These are phyloP conservation scores for Taenioides sp. DNA, from an alignment of 2,797 vertebrate genomes.

Conservation along the genomic window DNA sequence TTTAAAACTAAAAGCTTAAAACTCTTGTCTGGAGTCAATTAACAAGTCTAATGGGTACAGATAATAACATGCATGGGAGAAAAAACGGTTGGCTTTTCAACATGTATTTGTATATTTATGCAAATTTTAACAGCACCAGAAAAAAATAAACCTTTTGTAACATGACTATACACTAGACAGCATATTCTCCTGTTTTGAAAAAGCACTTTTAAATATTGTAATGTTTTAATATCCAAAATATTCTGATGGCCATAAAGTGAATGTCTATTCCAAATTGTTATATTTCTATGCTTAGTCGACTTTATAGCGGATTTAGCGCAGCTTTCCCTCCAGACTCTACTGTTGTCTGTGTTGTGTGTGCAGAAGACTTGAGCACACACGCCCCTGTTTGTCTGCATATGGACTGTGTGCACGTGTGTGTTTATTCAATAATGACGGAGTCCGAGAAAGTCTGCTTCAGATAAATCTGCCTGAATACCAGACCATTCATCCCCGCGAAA, in stretches of 20 bases:
- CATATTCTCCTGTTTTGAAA: no score
- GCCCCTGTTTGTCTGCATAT: slow-evolving; percentile 40
- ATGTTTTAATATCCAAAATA: no score
- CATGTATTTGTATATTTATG: not conserved
- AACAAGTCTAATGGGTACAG: not conserved
- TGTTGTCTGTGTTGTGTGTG: slow-evolving; percentile 34
- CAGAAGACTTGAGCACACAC: slow-evolving; percentile 12
- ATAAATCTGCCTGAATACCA: slow-evolving; percentile 72
- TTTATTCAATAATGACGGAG: slow-evolving; percentile 71
- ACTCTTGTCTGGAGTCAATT: not conserved
- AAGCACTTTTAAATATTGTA: no score
- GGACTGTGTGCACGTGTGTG: slow-evolving; percentile 19
- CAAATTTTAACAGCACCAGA: not conserved
- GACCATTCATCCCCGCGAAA: slow-evolving; percentile 74
- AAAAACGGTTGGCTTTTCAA: not conserved
- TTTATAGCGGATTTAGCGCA: not conserved
- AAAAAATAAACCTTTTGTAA: not conserved
- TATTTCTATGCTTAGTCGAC: not conserved
- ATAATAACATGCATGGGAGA: not conserved
- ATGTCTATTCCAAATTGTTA: not conserved
- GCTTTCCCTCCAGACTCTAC: slow-evolving; percentile 30
- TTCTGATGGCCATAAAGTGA: not conserved
- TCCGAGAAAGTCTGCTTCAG: slow-evolving; percentile 68
- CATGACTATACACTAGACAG: not conserved
- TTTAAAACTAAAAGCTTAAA: not conserved